Conservation (phyloP, 1,140 invertebrate species). For the Musca domestica region DNA sequence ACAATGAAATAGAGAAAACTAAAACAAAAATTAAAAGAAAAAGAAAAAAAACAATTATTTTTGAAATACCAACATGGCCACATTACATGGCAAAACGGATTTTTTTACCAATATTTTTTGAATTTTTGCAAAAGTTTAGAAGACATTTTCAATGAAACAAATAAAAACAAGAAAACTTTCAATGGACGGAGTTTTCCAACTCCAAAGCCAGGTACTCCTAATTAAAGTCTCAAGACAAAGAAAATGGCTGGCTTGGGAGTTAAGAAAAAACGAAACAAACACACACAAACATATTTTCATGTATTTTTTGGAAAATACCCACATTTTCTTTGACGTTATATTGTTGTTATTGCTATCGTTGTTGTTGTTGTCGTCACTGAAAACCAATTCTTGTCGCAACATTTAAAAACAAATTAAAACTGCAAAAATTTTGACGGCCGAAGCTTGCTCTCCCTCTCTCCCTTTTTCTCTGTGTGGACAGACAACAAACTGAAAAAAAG, state of each 20-base stretch:
- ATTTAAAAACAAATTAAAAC: background rate
- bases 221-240: too few species aligned
- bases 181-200: too few species aligned
- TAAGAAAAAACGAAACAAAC: background rate
- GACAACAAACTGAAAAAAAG: background rate
- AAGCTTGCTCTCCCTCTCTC: background rate
- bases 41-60: background rate
- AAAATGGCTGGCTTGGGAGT: background rate
- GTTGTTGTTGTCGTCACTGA: background rate
- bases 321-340: constrained; percentile 9
- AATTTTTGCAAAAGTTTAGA: constrained; percentile 20
- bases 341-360: too few species aligned
- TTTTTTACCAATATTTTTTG: constrained; percentile 24
- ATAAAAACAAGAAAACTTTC: constrained; percentile 8
- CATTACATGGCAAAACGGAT: too few species aligned
- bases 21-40: constrained; percentile 1
- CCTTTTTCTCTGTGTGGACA: too few species aligned
- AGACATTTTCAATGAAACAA: constrained; percentile 5
- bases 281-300: background rate
- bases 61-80: background rate
- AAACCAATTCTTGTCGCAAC: constrained; percentile 5
- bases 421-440: background rate
- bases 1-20: too few species aligned
- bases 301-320: background rate
- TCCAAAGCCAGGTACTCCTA: too few species aligned